Conservation (phyloP, 2,113 vertebrate genomes). For the Monopterus albus region DNA sequence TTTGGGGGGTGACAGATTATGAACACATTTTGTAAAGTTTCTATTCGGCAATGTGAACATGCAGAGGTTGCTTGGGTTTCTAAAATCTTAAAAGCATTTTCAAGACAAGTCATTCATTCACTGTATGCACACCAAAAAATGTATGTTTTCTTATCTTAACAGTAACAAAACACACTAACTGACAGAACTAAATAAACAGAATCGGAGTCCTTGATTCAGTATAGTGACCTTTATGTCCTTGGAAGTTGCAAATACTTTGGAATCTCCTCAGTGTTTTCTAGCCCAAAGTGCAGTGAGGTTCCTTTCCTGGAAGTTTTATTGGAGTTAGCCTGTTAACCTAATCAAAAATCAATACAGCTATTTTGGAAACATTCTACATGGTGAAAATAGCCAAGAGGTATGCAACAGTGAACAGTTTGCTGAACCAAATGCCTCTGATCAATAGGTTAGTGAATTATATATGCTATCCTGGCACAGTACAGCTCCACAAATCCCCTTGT, state of each 20-base stretch:
- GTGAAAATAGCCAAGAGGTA: slow-evolving; percentile 57
- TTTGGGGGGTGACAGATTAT: not conserved
- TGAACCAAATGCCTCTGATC: slow-evolving; percentile 69
- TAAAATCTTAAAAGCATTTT: not conserved
- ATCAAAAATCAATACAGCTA: slow-evolving; percentile 72
- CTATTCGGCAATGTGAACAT: not conserved
- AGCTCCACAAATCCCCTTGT: slow-evolving; percentile 37
- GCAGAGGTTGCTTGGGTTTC: not conserved
- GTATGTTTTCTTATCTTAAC: too few relatives aligned
- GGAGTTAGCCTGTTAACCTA: slow-evolving; percentile 52
- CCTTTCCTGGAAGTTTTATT: slow-evolving; percentile 57
- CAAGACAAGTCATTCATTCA: not conserved
- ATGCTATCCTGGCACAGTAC: slow-evolving; percentile 61
- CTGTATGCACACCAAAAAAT: too few relatives aligned
- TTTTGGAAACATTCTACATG: slow-evolving; percentile 62
- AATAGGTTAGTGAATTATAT: slow-evolving; percentile 72
- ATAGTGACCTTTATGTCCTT: not conserved
- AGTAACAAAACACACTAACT: not conserved
- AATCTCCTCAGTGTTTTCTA: slow-evolving; percentile 10
- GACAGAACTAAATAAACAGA: not conserved
- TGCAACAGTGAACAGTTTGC: slow-evolving; percentile 50
- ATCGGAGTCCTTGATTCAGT: not conserved
- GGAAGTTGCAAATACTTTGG: slow-evolving; percentile 2
- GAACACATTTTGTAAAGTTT: not conserved
- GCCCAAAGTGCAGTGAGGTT: slow-evolving; percentile 24